Conservation (phyloP, 2,113 vertebrate species). For the Phoxinus phoxinus region DNA sequence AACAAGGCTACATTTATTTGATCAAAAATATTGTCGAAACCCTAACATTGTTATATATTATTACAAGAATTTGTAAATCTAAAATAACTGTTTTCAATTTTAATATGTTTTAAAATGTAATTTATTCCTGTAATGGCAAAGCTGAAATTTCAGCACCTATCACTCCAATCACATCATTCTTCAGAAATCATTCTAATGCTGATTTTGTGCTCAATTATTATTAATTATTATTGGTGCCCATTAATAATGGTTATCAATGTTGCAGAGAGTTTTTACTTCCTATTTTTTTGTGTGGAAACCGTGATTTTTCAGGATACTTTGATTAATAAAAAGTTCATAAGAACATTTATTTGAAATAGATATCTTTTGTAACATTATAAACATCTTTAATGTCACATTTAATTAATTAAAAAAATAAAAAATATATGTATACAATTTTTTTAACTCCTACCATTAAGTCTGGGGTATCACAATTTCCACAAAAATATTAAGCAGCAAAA, state of each 20-base stretch:
- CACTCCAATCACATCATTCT: background rate
- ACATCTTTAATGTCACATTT: no score
- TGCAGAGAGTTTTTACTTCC: background rate
- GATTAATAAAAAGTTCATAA: background rate
- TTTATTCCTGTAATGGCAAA: no score
- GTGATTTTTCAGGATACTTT: background rate
- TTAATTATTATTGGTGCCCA: no score
- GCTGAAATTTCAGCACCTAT: no score
- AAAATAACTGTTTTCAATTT: background rate
- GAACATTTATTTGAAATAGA: background rate
- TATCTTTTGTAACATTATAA: background rate
- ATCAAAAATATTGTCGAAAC: background rate
- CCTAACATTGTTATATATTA: background rate
- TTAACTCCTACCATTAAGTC: no score
- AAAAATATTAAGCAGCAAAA: background rate
- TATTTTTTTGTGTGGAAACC: background rate
- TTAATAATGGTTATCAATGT: background rate
- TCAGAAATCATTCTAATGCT: background rate
- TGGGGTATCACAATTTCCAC: background rate
- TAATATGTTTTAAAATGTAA: background rate
- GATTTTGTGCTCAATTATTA: background rate
- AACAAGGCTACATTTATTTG: background rate
- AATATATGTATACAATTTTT: no score
- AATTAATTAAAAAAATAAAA: no score
- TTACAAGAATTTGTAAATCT: background rate